Percentiles rank a stretch among this genome's conserved stretches.
These are phyloP conservation scores for Genyomyrus donnyi DNA, from an alignment of 2,113 vertebrate species.

Conservation along the genomic window DNA sequence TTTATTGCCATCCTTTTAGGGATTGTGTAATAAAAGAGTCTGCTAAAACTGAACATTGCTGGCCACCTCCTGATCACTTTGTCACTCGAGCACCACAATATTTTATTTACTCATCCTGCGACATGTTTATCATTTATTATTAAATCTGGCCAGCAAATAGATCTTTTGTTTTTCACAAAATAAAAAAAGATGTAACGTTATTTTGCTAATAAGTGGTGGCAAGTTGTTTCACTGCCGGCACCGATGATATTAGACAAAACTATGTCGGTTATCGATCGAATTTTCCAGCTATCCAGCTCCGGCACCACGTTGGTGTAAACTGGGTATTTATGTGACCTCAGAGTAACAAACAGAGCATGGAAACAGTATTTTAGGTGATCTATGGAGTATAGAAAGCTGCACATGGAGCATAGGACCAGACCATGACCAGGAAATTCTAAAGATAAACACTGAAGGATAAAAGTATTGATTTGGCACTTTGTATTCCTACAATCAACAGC, in stretches of 20 bases:
- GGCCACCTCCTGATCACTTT: not conserved
- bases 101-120: not conserved
- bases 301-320: not conserved
- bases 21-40: not conserved
- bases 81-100: not conserved
- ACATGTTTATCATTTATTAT: not conserved
- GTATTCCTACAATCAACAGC: not conserved
- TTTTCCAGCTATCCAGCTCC: not conserved
- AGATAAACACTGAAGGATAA: not conserved
- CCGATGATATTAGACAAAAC: not conserved
- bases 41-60: not conserved
- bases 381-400: not conserved
- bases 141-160: not conserved
- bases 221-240: not conserved
- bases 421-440: not conserved
- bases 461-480: not conserved
- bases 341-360: not conserved
- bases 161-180: not conserved
- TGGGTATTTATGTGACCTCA: not conserved
- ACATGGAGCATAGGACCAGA: not conserved
- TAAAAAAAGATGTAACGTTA: not conserved
- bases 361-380: not conserved
- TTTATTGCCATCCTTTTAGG: not conserved
- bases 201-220: not conserved
- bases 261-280: not conserved